Evolutionary conservation across 2,113 vertebrate genomes (phyloP).

Genomic region (Genyomyrus donnyi): DNA sequence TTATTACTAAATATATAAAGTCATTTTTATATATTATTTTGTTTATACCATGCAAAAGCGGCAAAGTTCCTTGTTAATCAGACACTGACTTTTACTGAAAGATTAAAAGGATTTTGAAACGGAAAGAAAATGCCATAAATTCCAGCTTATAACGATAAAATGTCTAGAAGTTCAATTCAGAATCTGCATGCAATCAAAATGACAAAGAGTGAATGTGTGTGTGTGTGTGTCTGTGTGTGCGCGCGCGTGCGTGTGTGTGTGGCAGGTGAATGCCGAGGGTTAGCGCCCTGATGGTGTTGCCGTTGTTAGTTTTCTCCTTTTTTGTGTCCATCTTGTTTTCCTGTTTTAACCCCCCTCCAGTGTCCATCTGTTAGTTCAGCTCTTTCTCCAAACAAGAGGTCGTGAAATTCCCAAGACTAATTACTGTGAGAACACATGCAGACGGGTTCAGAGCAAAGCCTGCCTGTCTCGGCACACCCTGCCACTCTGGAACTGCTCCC

Average conservation of each 20-base stretch:
- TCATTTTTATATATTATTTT: neutral
- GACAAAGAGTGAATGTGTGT: neutral
- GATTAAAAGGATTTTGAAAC: constrained; percentile 9
- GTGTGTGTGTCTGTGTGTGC: neutral
- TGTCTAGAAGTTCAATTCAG: neutral
- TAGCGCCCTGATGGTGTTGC: neutral
- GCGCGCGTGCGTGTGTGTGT: neutral
- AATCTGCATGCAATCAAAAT: neutral
- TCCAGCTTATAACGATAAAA: neutral
- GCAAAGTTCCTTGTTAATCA: neutral
- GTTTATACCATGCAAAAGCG: neutral
- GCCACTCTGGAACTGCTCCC: neutral
- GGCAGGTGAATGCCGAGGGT: neutral
- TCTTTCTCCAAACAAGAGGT: constrained; percentile 21
- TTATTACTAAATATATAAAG: neutral
- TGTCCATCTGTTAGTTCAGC: constrained; percentile 24
- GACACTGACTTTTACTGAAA: constrained; percentile 9
- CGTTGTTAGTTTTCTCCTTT: constrained; percentile 6
- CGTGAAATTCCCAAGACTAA: constrained; percentile 23
- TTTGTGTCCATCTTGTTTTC: constrained; percentile 3
- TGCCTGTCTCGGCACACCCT: constrained; percentile 8
- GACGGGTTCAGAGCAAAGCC: constrained; percentile 3
- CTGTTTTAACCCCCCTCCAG: constrained; percentile 13
- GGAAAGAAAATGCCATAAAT: neutral
- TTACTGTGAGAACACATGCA: constrained; percentile 22